Percentiles rank a stretch among this genome's conserved stretches.
Evolutionary conservation across 2,888 invertebrate genomes (phyloP).

Genomic region (Argynnis bischoffii): DNA sequence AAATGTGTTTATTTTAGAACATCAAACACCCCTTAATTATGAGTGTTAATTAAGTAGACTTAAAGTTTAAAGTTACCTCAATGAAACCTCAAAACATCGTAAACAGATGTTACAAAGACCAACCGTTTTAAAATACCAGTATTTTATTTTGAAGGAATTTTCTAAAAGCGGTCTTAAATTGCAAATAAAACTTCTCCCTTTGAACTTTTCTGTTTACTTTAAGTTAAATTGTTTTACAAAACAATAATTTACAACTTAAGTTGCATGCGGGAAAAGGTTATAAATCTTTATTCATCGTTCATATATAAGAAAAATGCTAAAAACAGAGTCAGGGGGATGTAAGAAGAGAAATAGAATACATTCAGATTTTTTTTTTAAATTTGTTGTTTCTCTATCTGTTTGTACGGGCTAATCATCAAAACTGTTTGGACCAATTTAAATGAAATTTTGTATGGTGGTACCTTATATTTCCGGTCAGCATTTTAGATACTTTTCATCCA

Average conservation of each 20-base stretch:
- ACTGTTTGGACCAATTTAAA: no score
- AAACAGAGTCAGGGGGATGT: no score
- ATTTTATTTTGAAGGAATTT: constrained; percentile 5
- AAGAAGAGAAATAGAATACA: no score
- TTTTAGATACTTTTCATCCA: no score
- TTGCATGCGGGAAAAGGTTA: no score
- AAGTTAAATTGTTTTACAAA: not conserved
- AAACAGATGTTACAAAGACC: constrained; percentile 11
- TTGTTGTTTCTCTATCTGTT: no score
- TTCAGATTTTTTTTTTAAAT: no score
- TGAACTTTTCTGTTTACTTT: constrained; percentile 3
- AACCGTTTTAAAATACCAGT: constrained; percentile 10
- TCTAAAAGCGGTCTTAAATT: constrained; percentile 7
- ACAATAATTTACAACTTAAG: no score
- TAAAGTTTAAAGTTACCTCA: constrained; percentile 2
- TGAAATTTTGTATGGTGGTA: no score
- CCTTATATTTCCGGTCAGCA: no score
- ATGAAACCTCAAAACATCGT: constrained; percentile 14
- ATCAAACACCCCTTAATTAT: not conserved
- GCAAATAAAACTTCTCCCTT: constrained; percentile 9
- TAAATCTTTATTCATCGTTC: no score
- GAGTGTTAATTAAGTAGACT: constrained; percentile 4
- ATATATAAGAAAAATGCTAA: not conserved
- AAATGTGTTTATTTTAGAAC: not conserved
- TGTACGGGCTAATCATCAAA: no score